Evolutionary conservation across 2,113 vertebrate genomes (phyloP), one percentile per base, ranked within the genome.

Genomic region (Clupea harengus): DNA sequence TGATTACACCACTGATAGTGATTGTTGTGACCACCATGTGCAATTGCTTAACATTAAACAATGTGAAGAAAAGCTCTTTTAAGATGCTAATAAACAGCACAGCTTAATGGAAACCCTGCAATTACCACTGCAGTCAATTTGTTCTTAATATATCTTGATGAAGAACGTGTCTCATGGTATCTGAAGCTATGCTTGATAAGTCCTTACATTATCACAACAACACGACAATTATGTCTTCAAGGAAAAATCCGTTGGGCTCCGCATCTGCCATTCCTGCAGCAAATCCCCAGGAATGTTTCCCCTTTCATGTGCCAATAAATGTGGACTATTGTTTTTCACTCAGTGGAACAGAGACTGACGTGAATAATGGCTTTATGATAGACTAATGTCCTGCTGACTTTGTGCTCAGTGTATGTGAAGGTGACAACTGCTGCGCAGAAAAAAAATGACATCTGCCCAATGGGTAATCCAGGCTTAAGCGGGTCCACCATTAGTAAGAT

Each of bases 401-500:
- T 81, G 67, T 11, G 82, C 54, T 54, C 47, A 84, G 54, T 81
- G 45, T 20, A 28, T 78, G 81, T 72, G 47, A 80, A 46, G 72
- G 32, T 75, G 54, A 39, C 50, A 85, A 72, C 67, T 50, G 85
- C 84, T 81, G 81, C 18, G n/a, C 46, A 13, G 47, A 44, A 45
- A 50, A 78, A 84, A 50, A 85, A 81, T 81, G 87, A 82, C 85
- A 86, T 86, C 82, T 86, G 82, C 13, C 84, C 57, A 85, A 83
- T 17, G 78, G 78, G 39, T 88, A 88, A 86, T 88, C 82, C 75
- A 72, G 57, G 85, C 46, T 85, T 88, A 82, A 81, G 57, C 52
- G 84, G 32, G 18, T 4, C 9, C 25, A 82, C 85, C 72, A 90
- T 91, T 89, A 92, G n/a, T 81, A 28, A 84, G 84, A 85, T 88